Percentiles rank a stretch among this genome's conserved stretches.
These are phyloP conservation scores for Helicoverpa assulta DNA, from an alignment of 2,888 invertebrate species.

Conservation along the genomic window DNA sequence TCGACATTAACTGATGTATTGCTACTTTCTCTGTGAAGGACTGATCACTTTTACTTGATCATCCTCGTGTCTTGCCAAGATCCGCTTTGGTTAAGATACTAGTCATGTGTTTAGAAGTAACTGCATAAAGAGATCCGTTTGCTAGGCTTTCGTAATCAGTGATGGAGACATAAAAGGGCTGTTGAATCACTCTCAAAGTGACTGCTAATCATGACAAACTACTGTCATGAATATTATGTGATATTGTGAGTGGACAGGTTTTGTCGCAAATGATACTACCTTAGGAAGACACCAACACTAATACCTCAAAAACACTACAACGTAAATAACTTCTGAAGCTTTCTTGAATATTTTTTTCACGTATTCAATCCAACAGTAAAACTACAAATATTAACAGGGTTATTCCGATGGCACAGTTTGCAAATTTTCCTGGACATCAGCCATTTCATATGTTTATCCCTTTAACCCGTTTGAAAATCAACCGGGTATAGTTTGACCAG, in stretches of 20 bases:
- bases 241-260: not conserved
- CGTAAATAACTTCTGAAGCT: conserved; percentile 15
- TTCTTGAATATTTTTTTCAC: conserved; percentile 6
- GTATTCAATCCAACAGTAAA: conserved; percentile 36
- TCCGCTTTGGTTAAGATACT: conserved; percentile 35
- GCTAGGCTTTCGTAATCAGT: conserved; percentile 16
- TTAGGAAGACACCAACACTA: conserved; percentile 11
- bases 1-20: conserved; percentile 19
- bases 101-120: conserved; percentile 34
- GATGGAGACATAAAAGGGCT: not conserved
- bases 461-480: conserved; percentile 53
- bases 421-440: conserved; percentile 54
- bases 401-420: conserved; percentile 32
- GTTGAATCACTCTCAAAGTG: not conserved
- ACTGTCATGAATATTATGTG: too few species aligned
- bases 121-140: conserved; percentile 25
- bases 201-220: not conserved
- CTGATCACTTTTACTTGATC: conserved; percentile 32
- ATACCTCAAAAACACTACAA: conserved; percentile 7
- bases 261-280: not conserved
- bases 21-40: conserved; percentile 43
- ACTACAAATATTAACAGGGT: conserved; percentile 31
- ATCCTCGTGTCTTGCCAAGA: conserved; percentile 38
- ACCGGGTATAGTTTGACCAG: conserved; percentile 43
- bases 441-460: conserved; percentile 54